Conservation (phyloP, 2,797 vertebrate species). For the Garrulus glandarius region DNA sequence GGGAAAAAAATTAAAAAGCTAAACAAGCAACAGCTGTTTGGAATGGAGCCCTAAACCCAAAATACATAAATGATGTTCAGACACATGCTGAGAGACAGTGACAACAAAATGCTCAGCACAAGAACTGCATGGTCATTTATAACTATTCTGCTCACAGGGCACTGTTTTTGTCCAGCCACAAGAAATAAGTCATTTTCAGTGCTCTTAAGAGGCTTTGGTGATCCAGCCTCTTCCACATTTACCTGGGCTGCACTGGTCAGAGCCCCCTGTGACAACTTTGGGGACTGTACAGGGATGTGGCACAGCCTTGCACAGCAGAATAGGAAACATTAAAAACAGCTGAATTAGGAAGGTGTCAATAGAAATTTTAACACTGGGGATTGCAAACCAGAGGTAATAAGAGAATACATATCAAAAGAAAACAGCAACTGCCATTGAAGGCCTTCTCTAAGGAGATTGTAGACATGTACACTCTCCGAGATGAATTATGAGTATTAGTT, state of each 20-base stretch:
- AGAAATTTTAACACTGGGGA: not conserved
- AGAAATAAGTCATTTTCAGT: not conserved
- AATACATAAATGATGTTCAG: not conserved
- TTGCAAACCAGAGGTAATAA: not conserved
- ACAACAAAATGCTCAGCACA: not conserved
- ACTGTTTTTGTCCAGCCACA: not conserved
- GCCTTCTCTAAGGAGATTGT: not conserved
- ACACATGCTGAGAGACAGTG: not conserved
- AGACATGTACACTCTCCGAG: not conserved
- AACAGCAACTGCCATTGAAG: not conserved
- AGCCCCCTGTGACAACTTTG: accelerated
- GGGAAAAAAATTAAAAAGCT: not conserved
- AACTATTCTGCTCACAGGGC: not conserved
- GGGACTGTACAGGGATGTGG: no score
- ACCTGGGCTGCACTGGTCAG: not conserved
- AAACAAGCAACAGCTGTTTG: constrained; percentile 52
- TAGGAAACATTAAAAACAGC: not conserved
- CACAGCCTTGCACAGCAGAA: not conserved
- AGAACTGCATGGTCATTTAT: not conserved
- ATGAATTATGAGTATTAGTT: constrained; percentile 25
- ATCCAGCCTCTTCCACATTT: not conserved
- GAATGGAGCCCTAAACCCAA: not conserved
- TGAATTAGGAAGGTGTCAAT: not conserved
- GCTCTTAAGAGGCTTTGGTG: not conserved
- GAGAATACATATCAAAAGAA: not conserved